Conservation (phyloP, 2,888 invertebrate species). For the Malacosoma neustria region DNA sequence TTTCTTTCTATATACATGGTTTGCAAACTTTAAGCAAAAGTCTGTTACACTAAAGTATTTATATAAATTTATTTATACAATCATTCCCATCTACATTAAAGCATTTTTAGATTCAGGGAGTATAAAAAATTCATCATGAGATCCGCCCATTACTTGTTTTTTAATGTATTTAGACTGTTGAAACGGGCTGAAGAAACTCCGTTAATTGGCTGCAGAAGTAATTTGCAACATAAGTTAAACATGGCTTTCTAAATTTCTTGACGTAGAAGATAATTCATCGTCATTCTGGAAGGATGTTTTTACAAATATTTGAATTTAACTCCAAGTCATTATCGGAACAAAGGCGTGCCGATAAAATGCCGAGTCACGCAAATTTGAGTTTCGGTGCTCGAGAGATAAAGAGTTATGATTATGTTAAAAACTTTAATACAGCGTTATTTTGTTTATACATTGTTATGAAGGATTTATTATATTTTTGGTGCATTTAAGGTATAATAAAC, state of each 20-base stretch:
- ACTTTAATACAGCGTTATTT: neutral
- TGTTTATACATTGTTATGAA: no score
- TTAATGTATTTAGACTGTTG: slow-evolving; percentile 19
- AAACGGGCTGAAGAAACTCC: slow-evolving; percentile 19
- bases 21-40: no score
- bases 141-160: slow-evolving; percentile 19
- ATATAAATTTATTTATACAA: no score
- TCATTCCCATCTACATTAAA: no score
- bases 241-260: slow-evolving; percentile 14
- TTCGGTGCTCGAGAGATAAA: neutral
- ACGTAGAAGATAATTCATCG: slow-evolving; percentile 14
- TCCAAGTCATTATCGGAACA: slow-evolving; percentile 6
- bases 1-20: no score
- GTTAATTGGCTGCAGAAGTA: slow-evolving; percentile 30
- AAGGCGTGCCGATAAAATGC: slow-evolving; percentile 8
- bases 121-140: slow-evolving; percentile 26
- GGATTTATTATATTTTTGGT: no score
- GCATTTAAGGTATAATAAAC: no score
- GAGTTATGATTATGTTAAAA: neutral
- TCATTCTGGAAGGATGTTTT: slow-evolving; percentile 15
- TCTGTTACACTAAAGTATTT: no score
- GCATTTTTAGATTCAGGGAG: no score
- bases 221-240: slow-evolving; percentile 28
- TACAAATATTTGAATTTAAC: slow-evolving; percentile 14
- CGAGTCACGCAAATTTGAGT: slow-evolving; percentile 4